Base-by-base conservation (phyloP, 2,113 vertebrate genomes). In the Coregonus clupeaformis region DNA sequence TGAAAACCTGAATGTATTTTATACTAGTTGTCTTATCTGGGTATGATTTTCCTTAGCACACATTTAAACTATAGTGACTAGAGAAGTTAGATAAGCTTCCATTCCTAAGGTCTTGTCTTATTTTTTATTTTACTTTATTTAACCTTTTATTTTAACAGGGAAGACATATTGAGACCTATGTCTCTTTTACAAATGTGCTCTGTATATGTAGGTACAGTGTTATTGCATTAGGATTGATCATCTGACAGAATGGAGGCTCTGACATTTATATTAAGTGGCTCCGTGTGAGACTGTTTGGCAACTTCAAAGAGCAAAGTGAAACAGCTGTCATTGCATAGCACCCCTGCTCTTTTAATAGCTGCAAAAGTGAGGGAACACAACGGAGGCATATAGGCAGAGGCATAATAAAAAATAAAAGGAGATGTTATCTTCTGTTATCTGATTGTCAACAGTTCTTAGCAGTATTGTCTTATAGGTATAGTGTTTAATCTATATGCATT, bases 181-280 rank as follows among this genome's bases (percentile, higher is more conserved):
- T 42, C 36, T 42, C 36, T 42, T 42, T 42, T 42, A 42, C 36
- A 42, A 9, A 12, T 11, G 36, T 1, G 36, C 36, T 42, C 36
- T 42, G 36, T 42, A 11, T 42, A 42, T 42, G 36, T 11, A 42
- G 36, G 7, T 42, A 42, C 9, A 11, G 36, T 75, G 83, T 57
- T 36, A 52, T 72, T 79, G 63, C 76, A 73, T 66, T 6, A 69
- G 60, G 68, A 67, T 77, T 67, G 70, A 59, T 74, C 71, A 60
- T 84, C 68, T 82, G 79, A 80, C 79, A 76, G 77, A 64, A 71
- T 63, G 63, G 73, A 80, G 75, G 78, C 78, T 57, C 72, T 89
- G 86, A 85, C 88, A 90, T 90, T 90, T 91, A 75, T 80, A 78
- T 90, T 89, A 86, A 88, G 82, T 85, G 80, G 71, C 77, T 82